phyloP scores from a whole-genome alignment of 2,113 vertebrate species.

The Maccullochella peelii region DNA sequence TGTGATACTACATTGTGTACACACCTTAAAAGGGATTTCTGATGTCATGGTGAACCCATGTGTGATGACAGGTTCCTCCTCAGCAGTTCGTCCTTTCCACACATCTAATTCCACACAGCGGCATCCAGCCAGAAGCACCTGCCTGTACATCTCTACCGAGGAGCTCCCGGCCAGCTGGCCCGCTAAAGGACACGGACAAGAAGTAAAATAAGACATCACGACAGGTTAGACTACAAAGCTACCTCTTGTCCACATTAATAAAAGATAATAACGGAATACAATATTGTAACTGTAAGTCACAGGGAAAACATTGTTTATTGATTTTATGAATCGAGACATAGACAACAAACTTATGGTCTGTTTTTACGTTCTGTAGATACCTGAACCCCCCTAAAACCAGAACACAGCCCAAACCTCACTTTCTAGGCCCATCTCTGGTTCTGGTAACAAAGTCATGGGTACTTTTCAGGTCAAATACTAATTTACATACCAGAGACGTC shows the following conservation, averaged over 20 bases:
- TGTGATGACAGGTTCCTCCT: conserved; percentile 97
- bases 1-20: conserved; percentile 1
- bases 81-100: conserved; percentile 96
- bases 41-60: conserved; percentile 99
- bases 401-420: neutral
- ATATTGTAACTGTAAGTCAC: neutral
- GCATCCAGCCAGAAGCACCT: conserved; percentile 96
- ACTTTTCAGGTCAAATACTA: neutral
- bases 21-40: conserved; percentile 98
- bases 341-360: neutral
- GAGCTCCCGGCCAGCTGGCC: conserved; percentile 98
- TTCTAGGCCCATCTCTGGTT: neutral
- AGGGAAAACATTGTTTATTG: neutral
- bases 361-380: no score
- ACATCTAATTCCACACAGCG: conserved; percentile 98
- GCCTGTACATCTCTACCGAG: conserved; percentile 98
- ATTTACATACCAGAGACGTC: neutral
- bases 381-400: no score
- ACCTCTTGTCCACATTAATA: neutral
- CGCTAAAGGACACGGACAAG: conserved; percentile 78
- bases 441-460: neutral
- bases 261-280: neutral
- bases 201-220: neutral
- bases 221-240: no score
- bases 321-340: neutral